Conservation (phyloP, 2,888 invertebrate species). For the Iselma pallidipennis region DNA sequence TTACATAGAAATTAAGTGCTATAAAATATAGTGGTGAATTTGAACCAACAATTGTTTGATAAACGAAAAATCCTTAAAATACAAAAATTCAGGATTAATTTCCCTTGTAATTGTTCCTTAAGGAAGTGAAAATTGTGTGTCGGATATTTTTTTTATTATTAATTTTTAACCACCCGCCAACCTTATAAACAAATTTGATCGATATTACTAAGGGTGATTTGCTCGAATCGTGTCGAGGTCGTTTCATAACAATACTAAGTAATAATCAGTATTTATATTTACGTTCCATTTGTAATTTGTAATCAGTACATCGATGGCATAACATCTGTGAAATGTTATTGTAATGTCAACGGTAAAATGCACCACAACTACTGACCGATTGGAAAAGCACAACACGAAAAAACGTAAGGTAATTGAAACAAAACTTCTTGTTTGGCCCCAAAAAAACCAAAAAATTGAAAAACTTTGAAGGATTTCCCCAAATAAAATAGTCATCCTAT, state of each 20-base stretch:
- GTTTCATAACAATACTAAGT: not conserved
- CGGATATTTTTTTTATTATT: not conserved
- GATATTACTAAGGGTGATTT: not conserved
- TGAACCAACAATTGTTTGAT: not conserved
- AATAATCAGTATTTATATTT: too few relatives aligned
- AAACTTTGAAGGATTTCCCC: too few relatives aligned
- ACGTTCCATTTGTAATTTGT: too few relatives aligned
- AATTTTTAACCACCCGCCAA: not conserved
- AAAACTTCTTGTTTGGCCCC: too few relatives aligned
- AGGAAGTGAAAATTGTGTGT: not conserved
- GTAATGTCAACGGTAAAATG: slow-evolving; percentile 25
- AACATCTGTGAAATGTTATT: slow-evolving; percentile 8
- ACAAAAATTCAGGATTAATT: too few relatives aligned
- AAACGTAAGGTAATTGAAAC: slow-evolving; percentile 34
- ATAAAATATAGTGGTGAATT: not conserved
- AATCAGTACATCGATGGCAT: too few relatives aligned
- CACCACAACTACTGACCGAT: slow-evolving; percentile 22
- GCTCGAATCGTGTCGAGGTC: not conserved
- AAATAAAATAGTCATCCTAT: too few relatives aligned
- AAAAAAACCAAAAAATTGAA: too few relatives aligned
- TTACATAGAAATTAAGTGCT: not conserved
- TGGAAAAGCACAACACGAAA: slow-evolving; percentile 37
- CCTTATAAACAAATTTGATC: not conserved
- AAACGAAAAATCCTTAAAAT: not conserved
- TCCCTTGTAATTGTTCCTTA: too few relatives aligned